Evolutionary conservation across 2,797 vertebrate genomes (phyloP), one percentile per base, ranked within the genome.

Genomic region (Poeciliopsis turneri): DNA sequence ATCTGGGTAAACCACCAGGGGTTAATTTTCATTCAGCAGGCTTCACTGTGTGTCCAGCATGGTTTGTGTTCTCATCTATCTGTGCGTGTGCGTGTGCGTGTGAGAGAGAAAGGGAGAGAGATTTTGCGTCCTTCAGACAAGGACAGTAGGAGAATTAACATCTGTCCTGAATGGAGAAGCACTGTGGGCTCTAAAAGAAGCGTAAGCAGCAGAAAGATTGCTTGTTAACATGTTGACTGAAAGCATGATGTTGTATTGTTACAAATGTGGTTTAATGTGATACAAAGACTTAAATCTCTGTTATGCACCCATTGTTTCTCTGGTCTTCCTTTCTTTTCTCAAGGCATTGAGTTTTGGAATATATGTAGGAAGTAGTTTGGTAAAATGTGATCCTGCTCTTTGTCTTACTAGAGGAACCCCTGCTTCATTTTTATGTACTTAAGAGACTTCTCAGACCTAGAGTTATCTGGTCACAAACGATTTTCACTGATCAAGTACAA

Each of bases 111-210:
- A 41, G 70, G 66, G 45, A 41, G 20, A 64, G 72, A 20, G 28
- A 71, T 49, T 57, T 80, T 70, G 59, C 0, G 82, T 89, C 93
- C 91, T 95, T 94, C 89, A 92, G 82, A 84, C 87, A 92, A 93
- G 90, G 92, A 86, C 89, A 86, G 30, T 46, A 76, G 78, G 73
- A 82, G 75, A 86, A 80, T 82, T 85, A 77, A 73, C 64, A 68
- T 88, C 64, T 81, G 72, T 83, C 69, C 80, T 68, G 59, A 84
- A 79, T 77, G 43, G 72, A 84, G 55, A 73, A 59, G 28, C 33
- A 39, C 45, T 47, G 51, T 64, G 72, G 51, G 55, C 68, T 41
- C 59, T 1, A 80, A 51, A 68, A 25, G 51, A 36, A 47, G 45
- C 8, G 6, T 72, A 61, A 76, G 78, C 68, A 71, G 46, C 80